Evolutionary conservation across 2,797 vertebrate genomes (phyloP).

Genomic region (Schizopygopsis malacanthus): DNA sequence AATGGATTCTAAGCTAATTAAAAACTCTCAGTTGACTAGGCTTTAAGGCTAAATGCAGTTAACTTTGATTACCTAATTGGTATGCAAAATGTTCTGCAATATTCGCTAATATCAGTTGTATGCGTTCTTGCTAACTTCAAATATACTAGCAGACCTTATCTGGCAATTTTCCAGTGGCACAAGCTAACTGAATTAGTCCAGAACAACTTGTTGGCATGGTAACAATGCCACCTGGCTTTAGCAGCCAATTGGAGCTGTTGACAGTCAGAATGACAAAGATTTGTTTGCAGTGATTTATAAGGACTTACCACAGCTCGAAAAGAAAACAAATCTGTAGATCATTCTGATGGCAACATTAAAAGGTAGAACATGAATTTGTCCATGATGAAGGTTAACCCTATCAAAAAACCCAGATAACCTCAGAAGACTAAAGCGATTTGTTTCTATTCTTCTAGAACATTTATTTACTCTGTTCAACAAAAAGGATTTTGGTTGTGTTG

Average conservation of each 20-base stretch:
- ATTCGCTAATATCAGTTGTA: slow-evolving; percentile 41
- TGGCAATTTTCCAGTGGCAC: slow-evolving; percentile 27
- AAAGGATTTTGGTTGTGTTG: neutral
- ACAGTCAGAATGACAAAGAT: slow-evolving; percentile 25
- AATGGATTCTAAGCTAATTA: slow-evolving; percentile 23
- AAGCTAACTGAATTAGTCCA: slow-evolving; percentile 21
- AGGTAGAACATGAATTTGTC: neutral
- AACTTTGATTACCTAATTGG: slow-evolving; percentile 38
- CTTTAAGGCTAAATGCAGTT: slow-evolving; percentile 40
- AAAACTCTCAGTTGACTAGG: slow-evolving; percentile 18
- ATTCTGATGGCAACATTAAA: neutral
- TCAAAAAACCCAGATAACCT: slow-evolving; percentile 14
- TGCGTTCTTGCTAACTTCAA: slow-evolving; percentile 44
- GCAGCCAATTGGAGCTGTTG: slow-evolving; percentile 6
- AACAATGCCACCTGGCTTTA: slow-evolving; percentile 34
- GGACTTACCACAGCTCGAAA: neutral
- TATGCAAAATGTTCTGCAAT: slow-evolving; percentile 30
- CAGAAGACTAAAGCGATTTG: neutral
- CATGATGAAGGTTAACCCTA: neutral
- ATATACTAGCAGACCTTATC: neutral
- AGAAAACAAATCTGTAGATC: slow-evolving; percentile 13
- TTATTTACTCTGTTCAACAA: neutral
- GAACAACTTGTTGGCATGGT: slow-evolving; percentile 31
- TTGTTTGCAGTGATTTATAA: slow-evolving; percentile 34
- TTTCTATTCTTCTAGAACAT: neutral